Conservation (phyloP, 2,113 vertebrate species). For the Toxotes chatareus region DNA sequence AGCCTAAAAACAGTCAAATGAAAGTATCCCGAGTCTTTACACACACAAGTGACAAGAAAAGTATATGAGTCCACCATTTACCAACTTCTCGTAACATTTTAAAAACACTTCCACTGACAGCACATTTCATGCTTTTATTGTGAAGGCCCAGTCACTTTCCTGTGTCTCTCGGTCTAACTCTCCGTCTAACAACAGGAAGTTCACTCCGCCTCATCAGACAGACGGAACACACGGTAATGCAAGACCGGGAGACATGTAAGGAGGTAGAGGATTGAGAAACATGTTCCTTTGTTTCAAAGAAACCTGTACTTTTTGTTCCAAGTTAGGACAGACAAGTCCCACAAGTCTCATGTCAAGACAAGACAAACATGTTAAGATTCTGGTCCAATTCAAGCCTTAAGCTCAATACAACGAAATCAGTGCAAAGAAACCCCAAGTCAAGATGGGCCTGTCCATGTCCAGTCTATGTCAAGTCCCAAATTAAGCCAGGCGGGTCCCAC, state of each 20-base stretch:
- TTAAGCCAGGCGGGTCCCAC: neutral
- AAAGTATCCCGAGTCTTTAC: too few relatives aligned
- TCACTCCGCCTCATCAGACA: slow-evolving; percentile 17
- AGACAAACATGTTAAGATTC: too few relatives aligned
- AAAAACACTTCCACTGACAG: too few relatives aligned
- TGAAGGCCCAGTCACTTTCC: slow-evolving; percentile 6
- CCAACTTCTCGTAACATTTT: too few relatives aligned
- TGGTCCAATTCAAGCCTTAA: neutral
- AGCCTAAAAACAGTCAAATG: too few relatives aligned
- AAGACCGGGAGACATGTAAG: too few relatives aligned
- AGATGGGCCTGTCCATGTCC: too few relatives aligned
- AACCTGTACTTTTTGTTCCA: neutral
- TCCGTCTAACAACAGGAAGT: slow-evolving; percentile 60
- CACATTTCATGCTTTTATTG: slow-evolving; percentile 32
- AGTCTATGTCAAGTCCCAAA: neutral
- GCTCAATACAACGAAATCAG: neutral
- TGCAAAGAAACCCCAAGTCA: neutral
- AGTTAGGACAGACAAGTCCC: too few relatives aligned
- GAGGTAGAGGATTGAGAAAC: neutral
- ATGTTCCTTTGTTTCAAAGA: neutral
- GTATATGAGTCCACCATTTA: too few relatives aligned
- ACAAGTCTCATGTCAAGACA: too few relatives aligned
- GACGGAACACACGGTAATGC: neutral
- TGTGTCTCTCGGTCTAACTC: neutral
- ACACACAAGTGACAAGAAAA: too few relatives aligned